A percentile compares a stretch with the other conserved stretches of the same genome.
Conservation (phyloP, 2,113 vertebrate genomes). For the Limnothrissa miodon region DNA sequence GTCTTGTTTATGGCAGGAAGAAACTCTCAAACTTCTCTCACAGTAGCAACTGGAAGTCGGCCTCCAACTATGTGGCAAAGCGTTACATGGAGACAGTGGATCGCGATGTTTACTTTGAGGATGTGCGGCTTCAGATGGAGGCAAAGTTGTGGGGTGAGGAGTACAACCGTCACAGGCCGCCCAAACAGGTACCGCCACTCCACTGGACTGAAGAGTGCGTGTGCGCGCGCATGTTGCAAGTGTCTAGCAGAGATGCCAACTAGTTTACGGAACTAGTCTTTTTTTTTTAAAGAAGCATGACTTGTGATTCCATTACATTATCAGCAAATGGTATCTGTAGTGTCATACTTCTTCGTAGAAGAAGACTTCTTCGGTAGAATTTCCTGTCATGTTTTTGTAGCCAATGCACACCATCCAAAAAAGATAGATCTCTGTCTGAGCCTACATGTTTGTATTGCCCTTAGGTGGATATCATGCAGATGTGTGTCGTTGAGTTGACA, state of each 20-base stretch:
- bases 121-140: slow-evolving; percentile 94
- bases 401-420: neutral
- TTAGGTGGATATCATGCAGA: slow-evolving; percentile 98
- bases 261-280: neutral
- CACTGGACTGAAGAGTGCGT: neutral
- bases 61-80: slow-evolving; percentile 94
- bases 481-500: slow-evolving; percentile 89
- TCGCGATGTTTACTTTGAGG: slow-evolving; percentile 91
- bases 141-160: slow-evolving; percentile 98
- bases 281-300: neutral
- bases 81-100: slow-evolving; percentile 85
- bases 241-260: neutral
- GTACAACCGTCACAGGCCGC: slow-evolving; percentile 91
- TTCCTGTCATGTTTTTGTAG: neutral
- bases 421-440: neutral
- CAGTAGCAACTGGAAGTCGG: slow-evolving; percentile 90
- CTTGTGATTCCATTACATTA: neutral
- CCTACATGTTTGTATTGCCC: neutral
- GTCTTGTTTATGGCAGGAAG: slow-evolving; percentile 73
- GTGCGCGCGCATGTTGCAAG: neutral
- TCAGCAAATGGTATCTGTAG: neutral
- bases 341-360: too few relatives aligned
- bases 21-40: slow-evolving; percentile 95
- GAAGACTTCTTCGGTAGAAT: neutral
- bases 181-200: slow-evolving; percentile 83